Base-by-base conservation (phyloP, 1,140 invertebrate genomes). In the Calephelis nemesis region DNA sequence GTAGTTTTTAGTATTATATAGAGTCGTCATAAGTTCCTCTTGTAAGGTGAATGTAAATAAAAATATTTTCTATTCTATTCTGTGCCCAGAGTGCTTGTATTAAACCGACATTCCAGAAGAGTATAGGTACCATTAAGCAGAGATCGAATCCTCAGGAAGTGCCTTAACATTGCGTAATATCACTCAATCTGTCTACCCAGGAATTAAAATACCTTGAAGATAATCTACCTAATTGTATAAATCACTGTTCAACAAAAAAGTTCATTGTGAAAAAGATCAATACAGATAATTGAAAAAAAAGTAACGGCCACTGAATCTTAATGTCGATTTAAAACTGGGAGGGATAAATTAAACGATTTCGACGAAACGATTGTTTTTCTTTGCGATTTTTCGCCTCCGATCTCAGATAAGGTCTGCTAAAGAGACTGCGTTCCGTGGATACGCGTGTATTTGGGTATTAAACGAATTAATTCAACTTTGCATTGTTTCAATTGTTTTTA, bases 261-360 rank as follows among this genome's bases (percentile, higher is more conserved):
- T 58, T 58, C 54, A 58, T 58, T 58, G 54, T 58, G 54, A 58
- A 58, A 58, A 58, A 83, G 84, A 86, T 86, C 84, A 76, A 73
- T 73, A 67, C 82, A 68, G 84, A 86, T 86, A 86, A 86, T 84
- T 83, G 79, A 82, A 82, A 78, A 84, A 45, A 84, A 83, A 74
- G 75, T 82, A 81, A 81, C 82, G 79, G 81, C 79, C 76, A 77
- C 71, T 84, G 84, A 84, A 81, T 84, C 81, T 86, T 81, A 86
- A 86, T 82, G 83, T 74, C 77, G 78, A 84, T 86, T 83, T 86
- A 84, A 84, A 86, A 86, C 77, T 82, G 81, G 79, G 76, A 82
- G 69, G 79, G 82, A 81, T 84, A 86, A 86, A 86, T 84, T 84
- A 86, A 86, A 86, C 79, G 81, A 81, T 83, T 82, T 68, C 76